Evolutionary conservation across 2,888 invertebrate genomes (phyloP), one percentile per base, ranked within the genome.

Genomic region (Masnerella sp.): DNA sequence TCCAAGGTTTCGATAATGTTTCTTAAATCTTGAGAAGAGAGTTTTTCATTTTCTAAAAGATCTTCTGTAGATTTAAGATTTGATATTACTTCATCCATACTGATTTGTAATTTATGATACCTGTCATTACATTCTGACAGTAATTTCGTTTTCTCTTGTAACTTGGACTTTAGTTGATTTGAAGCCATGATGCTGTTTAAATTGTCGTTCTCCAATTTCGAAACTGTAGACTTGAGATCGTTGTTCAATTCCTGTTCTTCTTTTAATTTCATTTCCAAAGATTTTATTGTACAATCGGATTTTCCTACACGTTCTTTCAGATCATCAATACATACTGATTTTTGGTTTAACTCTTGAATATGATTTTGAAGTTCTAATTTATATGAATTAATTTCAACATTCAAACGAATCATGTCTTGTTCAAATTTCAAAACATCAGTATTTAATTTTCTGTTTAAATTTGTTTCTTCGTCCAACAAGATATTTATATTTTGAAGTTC

Each of bases 151-250:
- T 74, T 25, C n/a, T 62, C 14, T 11, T 11, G n/a, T 7, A 75
- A 45, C 9, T 72, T 42, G n/a, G n/a, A 1, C 14, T 1, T 58
- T 74, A 30, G 4, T 25, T 25, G 11, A 30, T n/a, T 47, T 56
- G 70, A 47, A 11, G 12, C 5, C 2, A 8, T 15, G 0, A 20
- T 11, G 11, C 64, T 12, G 15, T 40, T 18, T 9, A 17, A 14
- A 12, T 65, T 69, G 15, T 68, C 65, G 0, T 18, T 36, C 51
- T 69, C 34, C 9, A 75, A 49, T 7, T 30, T 4, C 8, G 30
- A 5, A 32, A 65, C 28, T 8, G 11, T 32, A 0, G 36, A 47
- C 11, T 56, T 51, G 0, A 69, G 2, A 11, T 8, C 32, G 5
- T 7, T 15, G 2, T 7, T 34, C 2, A 7, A 3, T 1, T 51